Percentiles rank a stretch among this genome's conserved stretches.
These are phyloP conservation scores for Cossypha caffra DNA, from an alignment of 2,797 vertebrate species.

Conservation along the genomic window DNA sequence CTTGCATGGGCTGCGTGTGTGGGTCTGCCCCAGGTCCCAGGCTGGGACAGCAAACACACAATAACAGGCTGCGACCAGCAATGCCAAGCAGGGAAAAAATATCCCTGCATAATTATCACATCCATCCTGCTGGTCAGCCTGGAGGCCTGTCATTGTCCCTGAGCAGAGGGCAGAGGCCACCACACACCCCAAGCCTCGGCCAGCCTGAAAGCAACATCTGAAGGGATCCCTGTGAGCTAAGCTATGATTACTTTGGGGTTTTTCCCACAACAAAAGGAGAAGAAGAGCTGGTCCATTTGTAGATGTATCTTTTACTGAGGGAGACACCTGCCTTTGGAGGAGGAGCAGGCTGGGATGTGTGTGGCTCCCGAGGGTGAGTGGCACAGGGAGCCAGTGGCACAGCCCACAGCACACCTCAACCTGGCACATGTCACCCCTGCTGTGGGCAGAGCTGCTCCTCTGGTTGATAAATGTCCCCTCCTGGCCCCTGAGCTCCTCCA, in stretches of 20 bases:
- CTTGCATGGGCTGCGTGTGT: rapidly evolving
- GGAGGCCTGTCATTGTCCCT: constrained; percentile 73
- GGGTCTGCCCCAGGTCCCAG: neutral
- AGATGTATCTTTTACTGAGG: neutral
- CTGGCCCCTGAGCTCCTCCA: neutral
- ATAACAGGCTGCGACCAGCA: constrained; percentile 28
- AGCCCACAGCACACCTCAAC: rapidly evolving
- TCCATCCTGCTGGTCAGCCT: constrained; percentile 41
- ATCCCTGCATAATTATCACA: constrained; percentile 70
- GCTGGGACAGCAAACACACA: neutral
- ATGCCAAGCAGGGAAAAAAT: constrained; percentile 57
- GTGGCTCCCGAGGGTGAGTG: rapidly evolving
- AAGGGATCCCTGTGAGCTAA: constrained; percentile 55
- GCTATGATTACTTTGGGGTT: constrained; percentile 42
- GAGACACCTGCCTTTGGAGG: neutral
- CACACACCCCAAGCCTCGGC: neutral
- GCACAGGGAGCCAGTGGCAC: neutral
- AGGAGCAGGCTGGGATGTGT: neutral
- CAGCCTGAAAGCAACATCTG: constrained; percentile 46
- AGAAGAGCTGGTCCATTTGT: constrained; percentile 13
- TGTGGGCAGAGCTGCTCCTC: neutral
- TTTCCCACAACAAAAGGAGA: constrained; percentile 18
- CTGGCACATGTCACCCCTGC: rapidly evolving
- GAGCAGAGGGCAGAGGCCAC: constrained; percentile 40
- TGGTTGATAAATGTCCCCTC: neutral